Conservation (phyloP, 2,797 vertebrate genomes). For the Scolopax bukidnonensis region DNA sequence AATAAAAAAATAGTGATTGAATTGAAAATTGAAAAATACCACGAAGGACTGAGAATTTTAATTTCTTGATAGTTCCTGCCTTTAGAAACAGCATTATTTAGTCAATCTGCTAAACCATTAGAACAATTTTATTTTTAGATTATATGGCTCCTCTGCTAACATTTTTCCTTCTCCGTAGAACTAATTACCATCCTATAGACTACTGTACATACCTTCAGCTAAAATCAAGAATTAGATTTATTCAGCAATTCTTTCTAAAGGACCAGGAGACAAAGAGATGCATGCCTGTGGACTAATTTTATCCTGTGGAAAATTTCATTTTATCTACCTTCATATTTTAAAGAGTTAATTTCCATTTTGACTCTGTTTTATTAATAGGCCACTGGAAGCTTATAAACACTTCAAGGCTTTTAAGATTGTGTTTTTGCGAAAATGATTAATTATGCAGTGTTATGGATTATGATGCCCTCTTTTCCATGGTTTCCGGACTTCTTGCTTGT, state of each 20-base stretch:
- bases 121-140: conserved; percentile 32
- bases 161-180: not conserved
- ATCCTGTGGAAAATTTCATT: conserved; percentile 2
- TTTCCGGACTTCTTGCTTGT: conserved; percentile 55
- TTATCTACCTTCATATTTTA: not conserved
- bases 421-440: conserved; percentile 70
- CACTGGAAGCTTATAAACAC: conserved; percentile 64
- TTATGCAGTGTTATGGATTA: conserved; percentile 73
- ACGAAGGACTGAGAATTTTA: conserved; percentile 37
- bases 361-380: conserved; percentile 61
- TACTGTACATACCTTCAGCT: not conserved
- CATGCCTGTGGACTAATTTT: not conserved
- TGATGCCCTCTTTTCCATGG: conserved; percentile 63
- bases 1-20: not conserved
- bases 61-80: conserved; percentile 17
- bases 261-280: not conserved
- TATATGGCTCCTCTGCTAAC: not conserved
- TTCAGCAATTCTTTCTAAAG: conserved; percentile 11
- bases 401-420: conserved; percentile 52
- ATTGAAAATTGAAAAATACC: conserved; percentile 19
- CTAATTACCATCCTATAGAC: not conserved
- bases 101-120: not conserved
- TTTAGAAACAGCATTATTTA: conserved; percentile 3
- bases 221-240: conserved; percentile 24
- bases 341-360: conserved; percentile 66